Evolutionary conservation across 2,797 vertebrate species (phyloP).

Genomic region (Ibycter americanus): DNA sequence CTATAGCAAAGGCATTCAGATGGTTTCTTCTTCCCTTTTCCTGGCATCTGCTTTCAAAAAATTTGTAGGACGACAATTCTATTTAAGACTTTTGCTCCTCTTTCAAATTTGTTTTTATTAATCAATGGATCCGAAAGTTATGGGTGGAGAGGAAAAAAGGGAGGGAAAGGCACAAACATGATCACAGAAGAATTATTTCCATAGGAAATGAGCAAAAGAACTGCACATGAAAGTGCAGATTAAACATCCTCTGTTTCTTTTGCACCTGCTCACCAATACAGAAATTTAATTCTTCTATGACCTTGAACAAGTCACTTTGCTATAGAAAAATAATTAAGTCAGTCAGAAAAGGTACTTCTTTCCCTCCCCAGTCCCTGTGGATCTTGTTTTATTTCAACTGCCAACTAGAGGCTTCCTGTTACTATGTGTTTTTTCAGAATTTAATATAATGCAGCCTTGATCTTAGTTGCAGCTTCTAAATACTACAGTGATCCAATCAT

Average conservation of each 20-base stretch:
- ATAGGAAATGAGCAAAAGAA: background rate
- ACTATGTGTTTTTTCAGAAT: background rate
- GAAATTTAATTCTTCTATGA: background rate
- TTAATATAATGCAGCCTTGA: background rate
- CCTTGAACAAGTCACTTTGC: slow-evolving; percentile 2
- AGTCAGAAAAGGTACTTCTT: slow-evolving; percentile 3
- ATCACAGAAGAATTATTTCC: background rate
- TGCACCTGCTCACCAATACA: background rate
- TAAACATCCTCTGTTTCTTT: background rate
- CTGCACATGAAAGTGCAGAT: background rate
- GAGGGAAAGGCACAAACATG: background rate
- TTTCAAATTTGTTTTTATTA: background rate
- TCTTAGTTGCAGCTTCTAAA: background rate
- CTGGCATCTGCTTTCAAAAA: background rate
- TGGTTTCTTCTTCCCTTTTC: background rate
- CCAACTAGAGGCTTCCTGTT: background rate
- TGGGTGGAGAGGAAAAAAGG: background rate
- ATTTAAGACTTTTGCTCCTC: background rate
- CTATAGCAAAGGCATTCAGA: background rate
- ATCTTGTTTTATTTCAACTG: slow-evolving; percentile 9
- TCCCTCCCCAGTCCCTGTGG: background rate
- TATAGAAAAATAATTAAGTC: slow-evolving; percentile 10
- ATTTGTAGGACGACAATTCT: background rate
- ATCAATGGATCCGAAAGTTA: background rate
- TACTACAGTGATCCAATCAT: background rate